phyloP scores from a whole-genome alignment of 2,888 invertebrate genomes.

The Exephanes ischioxanthus region DNA sequence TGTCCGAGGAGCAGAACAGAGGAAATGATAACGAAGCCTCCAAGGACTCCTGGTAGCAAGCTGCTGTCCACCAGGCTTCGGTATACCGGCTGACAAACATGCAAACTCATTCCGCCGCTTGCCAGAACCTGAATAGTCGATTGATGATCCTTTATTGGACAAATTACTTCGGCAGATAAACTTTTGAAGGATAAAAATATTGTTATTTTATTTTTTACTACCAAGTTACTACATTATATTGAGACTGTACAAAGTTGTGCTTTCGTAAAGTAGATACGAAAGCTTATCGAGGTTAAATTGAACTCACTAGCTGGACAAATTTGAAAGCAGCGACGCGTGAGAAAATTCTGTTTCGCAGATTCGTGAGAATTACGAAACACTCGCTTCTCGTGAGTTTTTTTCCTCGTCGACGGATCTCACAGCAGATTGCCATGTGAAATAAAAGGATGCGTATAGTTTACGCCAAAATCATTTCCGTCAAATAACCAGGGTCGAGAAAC shows the following conservation, averaged over 20 bases:
- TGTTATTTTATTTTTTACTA: conserved; percentile 19
- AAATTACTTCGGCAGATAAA: background rate
- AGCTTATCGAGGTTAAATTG: background rate
- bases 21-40: conserved; percentile 68
- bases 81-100: conserved; percentile 61
- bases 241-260: background rate
- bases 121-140: conserved; percentile 60
- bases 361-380: conserved; percentile 35
- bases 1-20: conserved; percentile 66
- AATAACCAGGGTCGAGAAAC: no score
- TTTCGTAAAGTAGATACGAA: no score
- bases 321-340: conserved; percentile 67
- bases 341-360: conserved; percentile 57
- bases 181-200: background rate
- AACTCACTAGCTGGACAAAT: conserved; percentile 66
- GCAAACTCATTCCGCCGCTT: conserved; percentile 67
- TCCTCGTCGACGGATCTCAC: conserved; percentile 36
- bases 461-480: no score
- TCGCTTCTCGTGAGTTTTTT: conserved; percentile 47
- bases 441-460: background rate
- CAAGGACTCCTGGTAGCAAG: conserved; percentile 69
- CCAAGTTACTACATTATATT: background rate
- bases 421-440: conserved; percentile 49
- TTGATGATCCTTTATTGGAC: background rate
- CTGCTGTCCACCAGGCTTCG: conserved; percentile 63